A percentile compares a stretch with the other conserved stretches of the same genome.
These are phyloP conservation scores for Lutjanus argentimaculatus DNA, from an alignment of 2,797 vertebrate genomes.

Conservation along the genomic window DNA sequence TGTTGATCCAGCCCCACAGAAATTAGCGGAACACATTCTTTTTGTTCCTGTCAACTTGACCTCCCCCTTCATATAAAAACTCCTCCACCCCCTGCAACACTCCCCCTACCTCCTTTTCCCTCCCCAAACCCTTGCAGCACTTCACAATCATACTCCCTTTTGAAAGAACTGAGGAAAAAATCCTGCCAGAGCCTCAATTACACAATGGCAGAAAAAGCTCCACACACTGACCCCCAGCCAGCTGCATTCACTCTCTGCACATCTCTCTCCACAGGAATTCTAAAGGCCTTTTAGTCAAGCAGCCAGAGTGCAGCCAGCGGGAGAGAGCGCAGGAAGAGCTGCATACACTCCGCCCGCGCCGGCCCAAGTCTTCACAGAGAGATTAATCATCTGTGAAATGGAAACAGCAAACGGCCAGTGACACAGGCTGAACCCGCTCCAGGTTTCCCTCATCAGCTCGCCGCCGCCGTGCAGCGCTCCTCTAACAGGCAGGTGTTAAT, in stretches of 20 bases:
- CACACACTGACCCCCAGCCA: constrained; percentile 98
- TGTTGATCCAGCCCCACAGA: constrained; percentile 91
- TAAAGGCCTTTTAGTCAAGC: constrained; percentile 99
- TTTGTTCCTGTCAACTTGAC: constrained; percentile 94
- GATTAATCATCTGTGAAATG: constrained; percentile 99
- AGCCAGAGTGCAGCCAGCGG: constrained; percentile 96
- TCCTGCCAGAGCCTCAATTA: constrained; percentile 99
- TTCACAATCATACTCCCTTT: constrained; percentile 90
- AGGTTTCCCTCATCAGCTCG: constrained; percentile 99
- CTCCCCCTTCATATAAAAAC: constrained; percentile 90
- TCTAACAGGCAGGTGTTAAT: constrained; percentile 99
- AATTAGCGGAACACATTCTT: constrained; percentile 93
- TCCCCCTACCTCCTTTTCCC: constrained; percentile 86
- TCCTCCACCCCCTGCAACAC: constrained; percentile 87
- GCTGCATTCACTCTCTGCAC: constrained; percentile 99
- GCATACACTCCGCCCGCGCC: constrained; percentile 89
- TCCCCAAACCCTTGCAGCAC: constrained; percentile 87
- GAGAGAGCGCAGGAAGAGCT: constrained; percentile 95
- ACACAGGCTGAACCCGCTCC: constrained; percentile 99
- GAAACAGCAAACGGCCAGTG: constrained; percentile 99
- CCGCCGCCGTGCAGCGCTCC: constrained; percentile 90
- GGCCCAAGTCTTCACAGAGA: constrained; percentile 94
- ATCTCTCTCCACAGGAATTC: constrained; percentile 99
- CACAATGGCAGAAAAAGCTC: constrained; percentile 99
- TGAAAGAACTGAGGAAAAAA: constrained; percentile 88